Evolutionary conservation across 1,140 invertebrate genomes (phyloP).

Genomic region (Neoseiulus cucumeris): DNA sequence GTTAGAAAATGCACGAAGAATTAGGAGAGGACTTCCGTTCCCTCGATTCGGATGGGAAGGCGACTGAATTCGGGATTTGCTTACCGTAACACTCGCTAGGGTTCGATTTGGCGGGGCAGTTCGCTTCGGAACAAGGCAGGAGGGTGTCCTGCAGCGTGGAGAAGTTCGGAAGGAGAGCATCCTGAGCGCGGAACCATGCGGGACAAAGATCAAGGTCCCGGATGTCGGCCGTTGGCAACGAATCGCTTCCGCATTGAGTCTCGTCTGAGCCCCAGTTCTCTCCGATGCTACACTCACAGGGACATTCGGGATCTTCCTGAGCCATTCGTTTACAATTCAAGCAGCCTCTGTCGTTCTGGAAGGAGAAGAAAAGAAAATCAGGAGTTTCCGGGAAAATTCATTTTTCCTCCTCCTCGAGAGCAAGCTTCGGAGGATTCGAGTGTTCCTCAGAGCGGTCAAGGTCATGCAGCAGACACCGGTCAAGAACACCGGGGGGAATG

Average conservation of each 20-base stretch:
- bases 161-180: background rate
- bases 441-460: too few relatives aligned
- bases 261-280: slow-evolving; percentile 31
- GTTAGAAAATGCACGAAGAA: background rate
- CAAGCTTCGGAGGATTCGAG: too few relatives aligned
- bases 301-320: slow-evolving; percentile 81
- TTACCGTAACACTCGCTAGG: background rate
- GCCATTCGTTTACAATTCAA: slow-evolving; percentile 84
- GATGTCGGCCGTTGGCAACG: background rate
- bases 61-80: background rate
- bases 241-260: background rate
- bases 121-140: background rate
- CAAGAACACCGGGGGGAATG: background rate
- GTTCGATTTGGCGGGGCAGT: background rate
- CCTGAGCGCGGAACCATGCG: background rate
- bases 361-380: too few relatives aligned
- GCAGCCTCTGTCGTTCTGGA: slow-evolving; percentile 54
- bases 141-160: background rate
- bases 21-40: background rate
- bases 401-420: too few relatives aligned
- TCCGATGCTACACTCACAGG: slow-evolving; percentile 69
- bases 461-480: background rate
- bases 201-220: background rate
- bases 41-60: background rate
- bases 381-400: too few relatives aligned